A percentile compares a stretch with the other conserved stretches of the same genome.
These are phyloP conservation scores for Chrysomela aeneicollis DNA, from an alignment of 2,888 invertebrate species.

Conservation along the genomic window DNA sequence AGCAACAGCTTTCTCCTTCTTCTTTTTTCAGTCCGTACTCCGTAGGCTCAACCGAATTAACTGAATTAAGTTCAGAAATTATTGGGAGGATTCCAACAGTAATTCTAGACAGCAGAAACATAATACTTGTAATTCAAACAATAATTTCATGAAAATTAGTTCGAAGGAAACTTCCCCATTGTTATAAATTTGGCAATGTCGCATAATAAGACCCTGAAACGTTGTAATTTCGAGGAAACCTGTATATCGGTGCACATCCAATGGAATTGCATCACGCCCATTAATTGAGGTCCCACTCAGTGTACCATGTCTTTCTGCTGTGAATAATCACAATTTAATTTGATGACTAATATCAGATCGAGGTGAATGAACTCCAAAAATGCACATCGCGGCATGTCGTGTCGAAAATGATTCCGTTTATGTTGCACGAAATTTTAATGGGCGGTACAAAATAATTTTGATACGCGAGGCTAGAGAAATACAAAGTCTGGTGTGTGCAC, in stretches of 20 bases:
- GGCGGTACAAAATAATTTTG: slow-evolving; percentile 11
- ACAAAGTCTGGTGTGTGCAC: neutral
- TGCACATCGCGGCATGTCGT: slow-evolving; percentile 22
- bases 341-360: slow-evolving; percentile 33
- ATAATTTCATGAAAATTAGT: too few species aligned
- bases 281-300: slow-evolving; percentile 28
- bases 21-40: too few species aligned
- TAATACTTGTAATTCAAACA: too few species aligned
- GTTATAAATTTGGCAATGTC: too few species aligned
- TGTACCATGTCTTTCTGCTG: slow-evolving; percentile 32
- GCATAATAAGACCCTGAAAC: too few species aligned
- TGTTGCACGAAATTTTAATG: slow-evolving; percentile 22
- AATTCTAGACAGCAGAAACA: too few species aligned
- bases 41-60: too few species aligned
- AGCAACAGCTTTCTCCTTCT: too few species aligned
- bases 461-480: neutral
- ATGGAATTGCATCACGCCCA: slow-evolving; percentile 29
- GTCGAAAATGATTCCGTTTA: slow-evolving; percentile 29
- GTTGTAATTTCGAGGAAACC: neutral
- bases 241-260: slow-evolving; percentile 18
- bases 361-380: slow-evolving; percentile 31
- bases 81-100: too few species aligned
- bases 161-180: too few species aligned
- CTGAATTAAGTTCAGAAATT: too few species aligned
- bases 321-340: slow-evolving; percentile 37